Evolutionary conservation across 2,888 invertebrate species (phyloP).

Genomic region (Phortica magna): DNA sequence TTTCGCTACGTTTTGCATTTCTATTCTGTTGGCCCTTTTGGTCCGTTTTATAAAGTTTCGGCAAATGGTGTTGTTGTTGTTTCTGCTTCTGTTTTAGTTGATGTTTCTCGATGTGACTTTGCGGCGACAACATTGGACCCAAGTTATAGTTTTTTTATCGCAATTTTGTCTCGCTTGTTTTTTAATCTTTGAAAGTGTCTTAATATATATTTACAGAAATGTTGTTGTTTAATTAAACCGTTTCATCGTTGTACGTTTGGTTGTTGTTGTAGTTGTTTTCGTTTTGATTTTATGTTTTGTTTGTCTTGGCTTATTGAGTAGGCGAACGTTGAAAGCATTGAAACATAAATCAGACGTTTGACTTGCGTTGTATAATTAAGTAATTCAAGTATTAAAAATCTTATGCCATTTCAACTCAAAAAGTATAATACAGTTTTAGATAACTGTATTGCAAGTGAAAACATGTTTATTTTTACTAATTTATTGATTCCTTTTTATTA

Average conservation of each 20-base stretch:
- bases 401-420: too few relatives aligned
- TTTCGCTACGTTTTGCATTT: neutral
- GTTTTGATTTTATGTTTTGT: constrained; percentile 16
- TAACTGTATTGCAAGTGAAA: neutral
- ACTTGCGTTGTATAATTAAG: neutral
- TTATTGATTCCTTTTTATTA: neutral
- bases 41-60: neutral
- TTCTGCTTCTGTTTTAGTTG: constrained; percentile 53
- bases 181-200: constrained; percentile 13
- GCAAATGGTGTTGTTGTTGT: constrained; percentile 45
- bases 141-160: constrained; percentile 50
- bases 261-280: constrained; percentile 30
- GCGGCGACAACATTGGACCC: constrained; percentile 72
- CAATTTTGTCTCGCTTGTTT: constrained; percentile 44
- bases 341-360: neutral
- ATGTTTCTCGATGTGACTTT: constrained; percentile 61
- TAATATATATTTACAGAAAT: constrained; percentile 32
- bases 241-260: constrained; percentile 30
- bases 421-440: neutral
- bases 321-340: neutral
- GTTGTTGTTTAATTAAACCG: constrained; percentile 25
- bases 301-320: neutral
- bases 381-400: too few relatives aligned
- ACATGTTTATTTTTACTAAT: neutral
- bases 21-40: neutral